Evolutionary conservation across 2,113 vertebrate genomes (phyloP), one percentile per base, ranked within the genome.

Genomic region (Equus przewalskii): DNA sequence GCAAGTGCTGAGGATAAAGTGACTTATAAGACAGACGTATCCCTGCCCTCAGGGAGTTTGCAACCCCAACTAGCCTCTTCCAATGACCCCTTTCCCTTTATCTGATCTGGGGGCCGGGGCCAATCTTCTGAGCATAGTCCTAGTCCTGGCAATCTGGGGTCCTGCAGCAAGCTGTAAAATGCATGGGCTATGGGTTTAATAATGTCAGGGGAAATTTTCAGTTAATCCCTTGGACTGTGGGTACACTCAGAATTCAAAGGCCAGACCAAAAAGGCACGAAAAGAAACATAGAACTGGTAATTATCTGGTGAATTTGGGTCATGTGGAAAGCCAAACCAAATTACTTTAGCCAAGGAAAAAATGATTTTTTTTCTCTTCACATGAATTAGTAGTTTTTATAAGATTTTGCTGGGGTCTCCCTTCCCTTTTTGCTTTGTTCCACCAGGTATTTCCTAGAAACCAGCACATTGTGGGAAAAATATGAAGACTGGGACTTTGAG

Each of bases 111-210:
- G 95, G 96, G 14, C 49, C 56, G 67, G 58, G 86, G 92, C 79
- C 58, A 95, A 92, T 96, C 75, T 96, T 75, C 83, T 94, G 95
- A 94, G 86, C 65, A 62, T 58, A 87, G 95, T 97, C 82, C 65
- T 97, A 80, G 86, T 97, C 79, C 91, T 97, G 97, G 88, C 97
- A 97, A 76, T 91, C 95, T 91, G 79, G 98, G 98, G 97, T 96
- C 91, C 91, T 96, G 64, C 67, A 98, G 87, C 70, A 82, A 93
- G 89, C 96, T 89, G 90, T 96, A 58, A 98, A 98, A 64, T 94
- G 96, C 91, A 97, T 98, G 98, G 97, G 98, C 96, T 98, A 86
- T 98, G 97, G 97, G 92, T 99, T 98, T 98, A 98, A 98, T 98
- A 98, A 98, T 89, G 97, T 98, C 76, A 86, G 83, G 98, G 97